Percentiles rank a stretch among this genome's conserved stretches.
Conservation (phyloP, 2,888 invertebrate genomes). For the Steromphala cineraria region DNA sequence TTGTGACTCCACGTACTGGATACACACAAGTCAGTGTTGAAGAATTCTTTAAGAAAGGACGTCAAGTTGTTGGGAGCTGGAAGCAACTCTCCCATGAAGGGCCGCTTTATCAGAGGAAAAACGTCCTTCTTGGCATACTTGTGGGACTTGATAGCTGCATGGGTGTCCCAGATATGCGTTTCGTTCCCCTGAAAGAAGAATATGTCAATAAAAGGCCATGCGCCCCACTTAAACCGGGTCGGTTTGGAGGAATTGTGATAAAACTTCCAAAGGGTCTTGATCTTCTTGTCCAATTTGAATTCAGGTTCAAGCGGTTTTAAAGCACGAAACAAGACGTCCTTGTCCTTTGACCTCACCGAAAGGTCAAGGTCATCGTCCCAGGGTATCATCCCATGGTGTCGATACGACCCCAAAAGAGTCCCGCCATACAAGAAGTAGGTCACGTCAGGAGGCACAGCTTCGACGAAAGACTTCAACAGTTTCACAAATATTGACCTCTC, state of each 20-base stretch:
- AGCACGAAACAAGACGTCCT: neutral
- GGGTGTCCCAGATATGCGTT: constrained; percentile 41
- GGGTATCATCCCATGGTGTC: neutral
- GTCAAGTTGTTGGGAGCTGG: constrained; percentile 37
- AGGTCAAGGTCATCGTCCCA: neutral
- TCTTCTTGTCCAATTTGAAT: constrained; percentile 19
- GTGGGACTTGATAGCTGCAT: neutral
- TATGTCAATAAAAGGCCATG: constrained; percentile 47
- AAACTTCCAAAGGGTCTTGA: constrained; percentile 35
- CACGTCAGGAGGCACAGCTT: neutral
- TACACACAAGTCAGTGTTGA: constrained; percentile 27
- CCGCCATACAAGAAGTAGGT: neutral
- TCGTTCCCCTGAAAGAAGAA: constrained; percentile 40
- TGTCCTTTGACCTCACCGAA: neutral
- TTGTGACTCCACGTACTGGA: constrained; percentile 33
- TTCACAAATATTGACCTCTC: neutral
- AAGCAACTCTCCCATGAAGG: constrained; percentile 35
- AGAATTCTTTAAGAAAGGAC: constrained; percentile 25
- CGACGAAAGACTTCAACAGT: neutral
- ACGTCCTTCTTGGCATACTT: constrained; percentile 28
- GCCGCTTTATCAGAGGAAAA: constrained; percentile 39
- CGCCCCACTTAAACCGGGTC: constrained; percentile 27
- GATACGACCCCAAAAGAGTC: neutral
- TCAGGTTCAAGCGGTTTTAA: constrained; percentile 22
- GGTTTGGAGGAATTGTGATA: constrained; percentile 24